Evolutionary conservation across 1,140 invertebrate species (phyloP), one percentile per base, ranked within the genome.

Genomic region (Atta cephalotes): DNA sequence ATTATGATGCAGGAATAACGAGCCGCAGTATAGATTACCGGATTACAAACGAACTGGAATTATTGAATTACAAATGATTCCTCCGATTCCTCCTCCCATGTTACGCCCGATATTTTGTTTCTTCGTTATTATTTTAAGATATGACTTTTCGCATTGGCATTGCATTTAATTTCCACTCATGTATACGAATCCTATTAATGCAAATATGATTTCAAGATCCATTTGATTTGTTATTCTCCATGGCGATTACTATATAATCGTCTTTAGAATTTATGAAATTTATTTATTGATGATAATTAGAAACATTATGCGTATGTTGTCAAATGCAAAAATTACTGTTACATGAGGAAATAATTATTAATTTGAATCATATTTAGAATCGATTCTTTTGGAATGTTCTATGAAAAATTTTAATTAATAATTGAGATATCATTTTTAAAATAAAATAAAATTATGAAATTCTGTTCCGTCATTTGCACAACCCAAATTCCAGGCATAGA

Each of bases 21-120:
- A 92, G 90, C 87, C 80, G 81, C 89, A 86, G 91, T 92, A 91
- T 87, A 87, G 91, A 92, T 92, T 92, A 92, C 91, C 90, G 88
- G 53, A 92, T 89, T 87, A 90, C 87, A 91, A 92, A 91, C 90
- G 88, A 89, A 91, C 86, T 86, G 91, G 88, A 92, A 91, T 90
- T 90, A 92, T 92, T 89, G 87, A 92, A 87, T 91, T 92, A 92
- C 91, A 91, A 90, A 92, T 87, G 89, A 90, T 89, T 89, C 77
- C 82, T 76, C 31, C 51, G 88, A 53, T 85, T 82, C 31, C 63
- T 89, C 76, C 58, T 79, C 84, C 53, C 72, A 35, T 62, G 63
- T 49, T n/a, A 51, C 35, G 58, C 45, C 60, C 63, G 58, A 71
- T 62, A 70, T 77, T 77, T 35, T 45, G 35, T 63, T 77, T 85